phyloP scores from a whole-genome alignment of 2,888 invertebrate species.

The Tetheella fluctuosa region DNA sequence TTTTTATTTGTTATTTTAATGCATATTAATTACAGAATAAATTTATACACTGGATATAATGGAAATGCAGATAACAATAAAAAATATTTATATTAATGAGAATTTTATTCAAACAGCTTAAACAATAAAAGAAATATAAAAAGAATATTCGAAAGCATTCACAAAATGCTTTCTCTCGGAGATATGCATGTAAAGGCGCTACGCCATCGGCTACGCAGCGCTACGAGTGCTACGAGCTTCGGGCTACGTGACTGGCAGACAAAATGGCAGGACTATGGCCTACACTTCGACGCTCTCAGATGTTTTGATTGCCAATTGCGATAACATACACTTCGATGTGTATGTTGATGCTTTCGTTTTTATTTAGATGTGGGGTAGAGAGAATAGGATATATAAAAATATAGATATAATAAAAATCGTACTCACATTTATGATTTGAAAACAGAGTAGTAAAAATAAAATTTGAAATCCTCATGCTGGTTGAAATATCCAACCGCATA shows the following conservation, averaged over 20 bases:
- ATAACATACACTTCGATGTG: background rate
- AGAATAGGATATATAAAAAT: background rate
- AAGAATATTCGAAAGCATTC: background rate
- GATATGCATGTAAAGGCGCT: conserved; percentile 12
- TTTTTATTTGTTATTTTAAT: too few relatives aligned
- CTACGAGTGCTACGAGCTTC: conserved; percentile 3
- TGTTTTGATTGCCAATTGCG: background rate
- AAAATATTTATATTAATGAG: background rate
- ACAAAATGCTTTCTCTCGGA: conserved; percentile 7
- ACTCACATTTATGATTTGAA: too few relatives aligned
- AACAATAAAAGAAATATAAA: conserved; percentile 4
- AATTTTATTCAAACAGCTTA: background rate
- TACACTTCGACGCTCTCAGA: background rate
- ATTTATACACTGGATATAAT: too few relatives aligned
- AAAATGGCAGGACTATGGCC: background rate
- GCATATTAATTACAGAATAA: too few relatives aligned
- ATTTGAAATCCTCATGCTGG: too few relatives aligned
- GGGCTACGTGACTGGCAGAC: conserved; percentile 11
- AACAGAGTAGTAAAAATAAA: too few relatives aligned
- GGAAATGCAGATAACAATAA: background rate
- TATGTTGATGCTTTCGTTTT: background rate
- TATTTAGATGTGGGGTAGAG: background rate
- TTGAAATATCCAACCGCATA: background rate
- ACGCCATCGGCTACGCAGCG: conserved; percentile 11
- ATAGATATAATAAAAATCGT: too few relatives aligned